Base-by-base conservation (phyloP, 2,888 invertebrate species). In the Protonemura montana region DNA sequence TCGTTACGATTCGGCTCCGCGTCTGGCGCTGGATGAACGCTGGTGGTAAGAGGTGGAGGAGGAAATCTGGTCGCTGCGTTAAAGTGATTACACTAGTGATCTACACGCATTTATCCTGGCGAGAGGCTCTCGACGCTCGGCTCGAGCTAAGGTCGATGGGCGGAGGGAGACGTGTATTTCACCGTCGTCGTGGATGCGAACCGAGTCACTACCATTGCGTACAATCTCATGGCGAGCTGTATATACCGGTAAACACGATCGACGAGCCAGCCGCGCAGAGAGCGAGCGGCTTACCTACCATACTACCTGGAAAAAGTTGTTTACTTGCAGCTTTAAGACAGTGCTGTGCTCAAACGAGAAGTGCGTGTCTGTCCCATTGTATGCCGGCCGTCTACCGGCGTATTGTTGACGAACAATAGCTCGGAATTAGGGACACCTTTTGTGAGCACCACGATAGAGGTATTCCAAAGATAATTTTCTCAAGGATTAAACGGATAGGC, bases 271-370 rank as follows among this genome's bases (percentile, higher is more conserved):
- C 13, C 59, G 59, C 59, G 3, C 16, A 21, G 6, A 3, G 16
- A 1, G 59, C 59, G 59, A n/a, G n/a, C n/a, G 16, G 21, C 59
- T 59, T 59, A 59, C 59, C 59, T 3, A 29, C 81, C 16, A 29
- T 30, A 81, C 84, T 84, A 84, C 84, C 59, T 84, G 76, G 84
- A 84, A 84, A 84, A 84, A 84, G 84, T 84, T 84, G 84, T 76
- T 84, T 84, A 84, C 84, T 84, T 28, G 84, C 59, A 84, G 59
- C 84, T 42, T 25, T 84, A 41, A 59, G 26, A 27, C 84, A 84
- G 27, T 16, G 84, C 29, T 30, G 84, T 27, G 84, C 28, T 84
- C 84, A 13, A 21, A 25, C 82, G 28, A 59, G 84, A 81, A 21
- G 30, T 81, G 81, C 29, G 0, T 29, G 28, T 59, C 59, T 59